Evolutionary conservation across 2,888 invertebrate species (phyloP).

Genomic region (Eumacrocentrus americanus): DNA sequence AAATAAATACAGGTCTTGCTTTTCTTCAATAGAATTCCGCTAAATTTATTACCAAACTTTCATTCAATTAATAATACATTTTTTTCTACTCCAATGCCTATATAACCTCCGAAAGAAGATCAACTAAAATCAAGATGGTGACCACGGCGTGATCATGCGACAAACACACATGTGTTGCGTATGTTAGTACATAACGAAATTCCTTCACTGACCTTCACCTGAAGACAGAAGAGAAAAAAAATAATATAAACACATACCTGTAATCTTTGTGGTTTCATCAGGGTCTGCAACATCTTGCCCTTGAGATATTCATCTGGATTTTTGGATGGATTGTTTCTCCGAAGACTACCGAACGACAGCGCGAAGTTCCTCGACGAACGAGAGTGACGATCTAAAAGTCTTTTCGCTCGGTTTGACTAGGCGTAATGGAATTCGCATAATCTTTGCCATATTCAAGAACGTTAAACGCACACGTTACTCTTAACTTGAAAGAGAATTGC

Average conservation of each 20-base stretch:
- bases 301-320: neutral
- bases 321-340: neutral
- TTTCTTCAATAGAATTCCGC: neutral
- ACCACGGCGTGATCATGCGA: constrained; percentile 8
- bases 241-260: constrained; percentile 1
- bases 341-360: constrained; percentile 37
- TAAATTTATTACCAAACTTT: neutral
- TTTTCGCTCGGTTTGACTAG: neutral
- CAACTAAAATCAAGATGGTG: constrained; percentile 10
- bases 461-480: constrained; percentile 17
- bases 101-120: constrained; percentile 1
- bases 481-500: neutral
- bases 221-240: neutral
- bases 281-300: neutral
- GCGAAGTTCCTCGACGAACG: constrained; percentile 37
- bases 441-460: constrained; percentile 9
- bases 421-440: neutral
- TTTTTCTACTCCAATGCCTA: neutral
- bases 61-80: too few species aligned
- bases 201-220: too few species aligned
- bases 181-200: neutral
- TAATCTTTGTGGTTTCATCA: neutral
- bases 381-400: constrained; percentile 27
- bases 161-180: neutral
- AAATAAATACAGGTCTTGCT: too few species aligned